Conservation (phyloP, 2,888 invertebrate species). For the Endomychus coccineus region DNA sequence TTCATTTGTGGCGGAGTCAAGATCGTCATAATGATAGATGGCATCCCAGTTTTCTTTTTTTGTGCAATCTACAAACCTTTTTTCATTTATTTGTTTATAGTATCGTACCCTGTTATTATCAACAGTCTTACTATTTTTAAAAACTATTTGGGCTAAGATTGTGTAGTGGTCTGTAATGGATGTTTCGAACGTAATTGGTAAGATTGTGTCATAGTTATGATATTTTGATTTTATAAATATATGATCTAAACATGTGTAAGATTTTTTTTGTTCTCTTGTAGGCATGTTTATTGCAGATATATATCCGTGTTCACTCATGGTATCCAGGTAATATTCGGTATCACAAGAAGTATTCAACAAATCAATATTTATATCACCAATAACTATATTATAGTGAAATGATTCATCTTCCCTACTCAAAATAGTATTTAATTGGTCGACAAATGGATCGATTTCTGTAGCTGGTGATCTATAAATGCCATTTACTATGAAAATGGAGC, state of each 20-base stretch:
- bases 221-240: conserved; percentile 2
- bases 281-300: too few species aligned
- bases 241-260: background rate
- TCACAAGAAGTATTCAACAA: too few species aligned
- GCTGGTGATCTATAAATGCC: too few species aligned
- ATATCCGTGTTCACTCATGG: too few species aligned
- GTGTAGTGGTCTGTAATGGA: background rate
- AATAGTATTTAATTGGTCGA: too few species aligned
- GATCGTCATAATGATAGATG: background rate
- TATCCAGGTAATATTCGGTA: too few species aligned
- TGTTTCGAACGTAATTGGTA: conserved; percentile 1
- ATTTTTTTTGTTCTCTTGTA: too few species aligned
- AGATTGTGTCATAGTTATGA: background rate
- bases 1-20: conserved; percentile 4
- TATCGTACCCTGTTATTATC: conserved; percentile 1
- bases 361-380: too few species aligned
- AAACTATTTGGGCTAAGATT: background rate
- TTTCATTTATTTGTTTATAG: background rate
- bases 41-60: background rate
- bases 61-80: background rate
- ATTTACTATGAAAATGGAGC: too few species aligned
- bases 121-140: background rate
- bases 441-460: too few species aligned
- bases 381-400: too few species aligned
- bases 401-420: too few species aligned